Conservation (phyloP, 2,797 vertebrate species). For the Sciaenops ocellatus region DNA sequence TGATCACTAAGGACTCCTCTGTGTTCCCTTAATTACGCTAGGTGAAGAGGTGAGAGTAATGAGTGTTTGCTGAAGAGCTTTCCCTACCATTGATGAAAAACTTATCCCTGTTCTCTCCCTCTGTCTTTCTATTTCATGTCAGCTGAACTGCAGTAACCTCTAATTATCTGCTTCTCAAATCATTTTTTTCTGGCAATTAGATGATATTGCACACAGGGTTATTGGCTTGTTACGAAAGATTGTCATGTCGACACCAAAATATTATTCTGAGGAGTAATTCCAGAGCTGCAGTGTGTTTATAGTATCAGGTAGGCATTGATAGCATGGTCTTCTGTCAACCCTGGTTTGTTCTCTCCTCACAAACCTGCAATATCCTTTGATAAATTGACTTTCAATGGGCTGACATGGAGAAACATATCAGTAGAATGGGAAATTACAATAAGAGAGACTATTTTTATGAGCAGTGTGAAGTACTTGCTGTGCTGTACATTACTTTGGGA, state of each 20-base stretch:
- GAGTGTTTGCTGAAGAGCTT: constrained; percentile 34
- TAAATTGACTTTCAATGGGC: constrained; percentile 8
- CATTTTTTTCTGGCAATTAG: constrained; percentile 21
- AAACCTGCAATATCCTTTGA: neutral
- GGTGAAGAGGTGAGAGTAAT: constrained; percentile 29
- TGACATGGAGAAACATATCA: constrained; percentile 9
- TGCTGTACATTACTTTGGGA: constrained; percentile 10
- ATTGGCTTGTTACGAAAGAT: constrained; percentile 28
- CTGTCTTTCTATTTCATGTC: constrained; percentile 6
- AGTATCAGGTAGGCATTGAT: constrained; percentile 17
- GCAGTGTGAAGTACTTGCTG: neutral
- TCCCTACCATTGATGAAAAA: constrained; percentile 28
- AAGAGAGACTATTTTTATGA: constrained; percentile 1
- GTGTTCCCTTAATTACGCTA: constrained; percentile 33
- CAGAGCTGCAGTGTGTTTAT: constrained; percentile 31
- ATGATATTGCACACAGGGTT: constrained; percentile 14
- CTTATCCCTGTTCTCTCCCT: neutral
- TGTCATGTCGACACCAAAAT: constrained; percentile 19
- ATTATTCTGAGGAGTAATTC: constrained; percentile 34
- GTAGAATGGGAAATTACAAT: constrained; percentile 1
- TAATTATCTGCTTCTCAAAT: constrained; percentile 19
- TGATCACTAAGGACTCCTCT: constrained; percentile 31
- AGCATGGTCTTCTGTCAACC: neutral
- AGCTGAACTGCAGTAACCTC: constrained; percentile 27
- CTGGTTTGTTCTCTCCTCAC: constrained; percentile 4